A percentile compares a stretch with the other conserved stretches of the same genome.
Conservation (phyloP, 2,113 vertebrate genomes). For the Polypterus senegalus region DNA sequence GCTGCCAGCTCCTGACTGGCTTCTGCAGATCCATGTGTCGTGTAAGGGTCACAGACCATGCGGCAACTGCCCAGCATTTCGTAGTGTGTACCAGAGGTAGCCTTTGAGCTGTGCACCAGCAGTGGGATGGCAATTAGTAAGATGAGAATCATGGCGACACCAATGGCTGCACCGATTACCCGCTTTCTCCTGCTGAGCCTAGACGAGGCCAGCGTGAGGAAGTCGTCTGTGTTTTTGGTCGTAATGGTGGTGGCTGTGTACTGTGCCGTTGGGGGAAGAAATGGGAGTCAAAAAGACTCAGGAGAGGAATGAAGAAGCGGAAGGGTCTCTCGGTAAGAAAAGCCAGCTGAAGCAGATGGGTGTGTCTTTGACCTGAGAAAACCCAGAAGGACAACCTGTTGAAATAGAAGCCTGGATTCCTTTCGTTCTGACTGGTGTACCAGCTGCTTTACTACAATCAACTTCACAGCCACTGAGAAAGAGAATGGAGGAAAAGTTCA, state of each 20-base stretch:
- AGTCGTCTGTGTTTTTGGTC: conserved; percentile 81
- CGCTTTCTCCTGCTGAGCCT: conserved; percentile 82
- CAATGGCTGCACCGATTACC: conserved; percentile 78
- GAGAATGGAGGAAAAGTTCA: too few species aligned
- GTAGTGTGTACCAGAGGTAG: conserved; percentile 57
- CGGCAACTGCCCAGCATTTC: conserved; percentile 82
- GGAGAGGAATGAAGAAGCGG: background rate
- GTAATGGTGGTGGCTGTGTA: conserved; percentile 69
- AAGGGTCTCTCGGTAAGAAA: background rate
- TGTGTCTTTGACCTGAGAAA: too few species aligned
- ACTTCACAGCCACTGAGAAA: too few species aligned
- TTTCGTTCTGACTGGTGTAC: too few species aligned
- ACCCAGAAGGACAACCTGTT: too few species aligned
- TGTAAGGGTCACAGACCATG: conserved; percentile 78
- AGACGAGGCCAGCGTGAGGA: conserved; percentile 85
- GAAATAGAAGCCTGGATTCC: too few species aligned
- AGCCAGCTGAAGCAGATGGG: background rate
- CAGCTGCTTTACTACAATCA: too few species aligned
- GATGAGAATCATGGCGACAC: conserved; percentile 88
- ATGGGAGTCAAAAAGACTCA: background rate
- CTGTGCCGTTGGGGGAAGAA: conserved; percentile 14
- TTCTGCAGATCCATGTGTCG: conserved; percentile 46
- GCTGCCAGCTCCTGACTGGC: conserved; percentile 59
- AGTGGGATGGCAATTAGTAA: conserved; percentile 85
- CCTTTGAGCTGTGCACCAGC: conserved; percentile 81